Base-by-base conservation (phyloP, 2,888 invertebrate genomes). In the Dolichomitus sp. region DNA sequence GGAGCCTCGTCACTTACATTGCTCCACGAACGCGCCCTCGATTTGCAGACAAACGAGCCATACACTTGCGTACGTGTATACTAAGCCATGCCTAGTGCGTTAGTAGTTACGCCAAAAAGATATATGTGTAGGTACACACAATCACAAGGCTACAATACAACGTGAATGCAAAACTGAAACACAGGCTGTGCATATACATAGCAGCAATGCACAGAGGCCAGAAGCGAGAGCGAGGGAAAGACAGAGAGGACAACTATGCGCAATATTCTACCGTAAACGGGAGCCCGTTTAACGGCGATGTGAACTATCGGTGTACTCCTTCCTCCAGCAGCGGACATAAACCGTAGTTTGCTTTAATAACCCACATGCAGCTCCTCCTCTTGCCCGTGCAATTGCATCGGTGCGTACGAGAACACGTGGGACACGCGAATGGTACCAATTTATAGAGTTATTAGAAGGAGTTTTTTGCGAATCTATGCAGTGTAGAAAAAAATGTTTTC, bases 271-370 rank as follows among this genome's bases (percentile, higher is more conserved):
- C 40, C 69, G 65, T 70, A 80, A 80, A 80, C 65, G 76, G 48
- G 48, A 75, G 77, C 70, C 73, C 81, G 75, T 84, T 86, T 84
- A 87, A 85, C 84, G 83, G 77, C 78, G 65, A 69, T 81, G 79
- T 83, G 74, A 77, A 76, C 80, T 76, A 80, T 75, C 73, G 68
- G 50, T 76, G 79, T 85, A 83, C 83, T 69, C 61, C 54, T 61
- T 70, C 50, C 70, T 23, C 48, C 48, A 61, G 48, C 52, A 33
- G 7, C 63, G 42, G 63, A 78, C 78, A 74, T 86, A 85, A 88
- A 87, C 82, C 80, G 76, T 59, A 63, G 78, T 79, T 83, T 76
- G 78, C 87, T 86, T 88, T 85, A 85, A 85, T 89, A 88, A 89
- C 87, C 86, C 76, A 87, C 80, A 87, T 88, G 84, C 84, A 57